phyloP scores from a whole-genome alignment of 2,888 invertebrate genomes.

The Tachina grossa region DNA sequence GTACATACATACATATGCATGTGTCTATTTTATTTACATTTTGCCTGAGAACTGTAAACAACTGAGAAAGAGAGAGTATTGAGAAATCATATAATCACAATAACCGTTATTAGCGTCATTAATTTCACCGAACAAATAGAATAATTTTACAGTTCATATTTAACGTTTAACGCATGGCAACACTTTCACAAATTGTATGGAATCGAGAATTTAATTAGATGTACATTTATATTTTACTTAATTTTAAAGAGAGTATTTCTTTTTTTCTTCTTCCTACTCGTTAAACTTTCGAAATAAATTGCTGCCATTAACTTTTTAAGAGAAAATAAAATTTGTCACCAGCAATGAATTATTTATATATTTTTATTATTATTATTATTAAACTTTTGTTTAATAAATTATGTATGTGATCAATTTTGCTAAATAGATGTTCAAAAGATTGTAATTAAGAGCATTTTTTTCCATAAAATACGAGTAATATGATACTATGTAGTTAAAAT shows the following conservation, averaged over 20 bases:
- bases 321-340: constrained; percentile 27
- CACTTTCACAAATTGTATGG: constrained; percentile 50
- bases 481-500: no score
- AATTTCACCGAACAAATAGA: constrained; percentile 3
- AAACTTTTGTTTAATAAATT: not conserved
- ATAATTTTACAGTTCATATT: not conserved
- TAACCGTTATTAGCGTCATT: constrained; percentile 38
- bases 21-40: constrained; percentile 17
- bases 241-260: no score
- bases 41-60: constrained; percentile 32
- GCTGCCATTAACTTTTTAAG: constrained; percentile 14
- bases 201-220: not conserved
- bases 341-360: constrained; percentile 18
- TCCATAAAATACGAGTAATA: no score
- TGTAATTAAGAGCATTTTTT: no score
- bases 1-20: no score
- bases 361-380: not conserved
- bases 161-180: constrained; percentile 31
- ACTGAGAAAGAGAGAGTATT: constrained; percentile 46
- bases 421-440: no score
- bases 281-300: constrained; percentile 44
- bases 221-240: no score
- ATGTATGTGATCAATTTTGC: no score
- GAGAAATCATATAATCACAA: constrained; percentile 39
- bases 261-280: not conserved